phyloP scores from a whole-genome alignment of 2,113 vertebrate species.

The Platichthys flesus region DNA sequence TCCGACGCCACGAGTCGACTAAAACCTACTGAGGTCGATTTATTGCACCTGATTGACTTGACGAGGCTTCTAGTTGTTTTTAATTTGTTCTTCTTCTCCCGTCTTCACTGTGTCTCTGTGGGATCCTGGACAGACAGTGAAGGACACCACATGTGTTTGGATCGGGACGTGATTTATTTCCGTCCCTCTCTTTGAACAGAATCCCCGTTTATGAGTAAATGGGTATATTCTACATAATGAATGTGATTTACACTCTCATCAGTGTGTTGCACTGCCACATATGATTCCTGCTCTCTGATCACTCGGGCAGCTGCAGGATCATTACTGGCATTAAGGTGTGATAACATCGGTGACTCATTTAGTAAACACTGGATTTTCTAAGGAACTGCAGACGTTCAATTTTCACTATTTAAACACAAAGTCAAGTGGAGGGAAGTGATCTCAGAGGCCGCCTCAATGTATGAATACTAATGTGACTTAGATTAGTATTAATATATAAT shows the following conservation, averaged over 20 bases:
- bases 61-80: not conserved
- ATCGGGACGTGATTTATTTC: not conserved
- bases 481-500: no score
- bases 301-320: conserved; percentile 22
- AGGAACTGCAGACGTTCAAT: conserved; percentile 3
- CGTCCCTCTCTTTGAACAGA: no score
- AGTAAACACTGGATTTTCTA: conserved; percentile 26
- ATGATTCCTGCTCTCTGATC: conserved; percentile 16
- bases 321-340: conserved; percentile 36
- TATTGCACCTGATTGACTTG: not conserved
- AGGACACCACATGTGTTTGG: not conserved
- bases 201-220: not conserved
- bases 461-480: not conserved
- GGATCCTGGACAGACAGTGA: not conserved
- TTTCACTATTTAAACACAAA: conserved; percentile 5
- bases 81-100: not conserved
- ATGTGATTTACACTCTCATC: not conserved
- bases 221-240: not conserved
- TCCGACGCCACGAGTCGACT: conserved; percentile 11
- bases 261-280: not conserved
- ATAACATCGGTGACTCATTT: conserved; percentile 46
- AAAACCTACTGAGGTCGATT: not conserved
- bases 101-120: no score
- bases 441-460: not conserved
- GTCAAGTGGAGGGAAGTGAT: not conserved